phyloP scores from a whole-genome alignment of 1,140 invertebrate genomes.

The Halictus rubicundus region DNA sequence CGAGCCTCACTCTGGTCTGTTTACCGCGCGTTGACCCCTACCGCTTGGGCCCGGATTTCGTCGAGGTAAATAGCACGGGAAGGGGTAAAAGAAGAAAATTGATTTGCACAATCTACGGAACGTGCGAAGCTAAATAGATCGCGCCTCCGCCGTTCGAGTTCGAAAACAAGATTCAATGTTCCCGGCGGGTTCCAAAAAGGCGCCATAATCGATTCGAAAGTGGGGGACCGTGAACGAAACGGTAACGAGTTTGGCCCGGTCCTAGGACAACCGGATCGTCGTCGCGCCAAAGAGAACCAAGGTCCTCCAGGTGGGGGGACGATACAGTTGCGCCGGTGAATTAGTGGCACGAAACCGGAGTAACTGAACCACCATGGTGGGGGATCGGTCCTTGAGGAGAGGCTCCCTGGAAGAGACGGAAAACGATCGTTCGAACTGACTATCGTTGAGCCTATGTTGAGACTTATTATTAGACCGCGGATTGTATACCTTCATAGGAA shows the following conservation, averaged over 20 bases:
- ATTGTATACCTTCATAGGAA: too few species aligned
- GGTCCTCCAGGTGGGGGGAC: slow-evolving; percentile 55
- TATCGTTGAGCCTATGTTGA: too few species aligned
- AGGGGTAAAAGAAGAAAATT: too few species aligned
- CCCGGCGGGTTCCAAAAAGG: neutral
- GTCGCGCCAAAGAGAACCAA: slow-evolving; percentile 12
- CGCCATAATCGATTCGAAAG: neutral
- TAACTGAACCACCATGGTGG: slow-evolving; percentile 27
- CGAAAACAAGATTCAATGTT: neutral
- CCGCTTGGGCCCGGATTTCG: too few species aligned
- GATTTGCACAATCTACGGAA: too few species aligned
- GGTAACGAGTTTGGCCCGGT: slow-evolving; percentile 43
- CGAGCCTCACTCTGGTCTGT: too few species aligned
- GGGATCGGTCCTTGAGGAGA: too few species aligned
- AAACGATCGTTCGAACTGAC: too few species aligned
- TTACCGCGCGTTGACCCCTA: too few species aligned
- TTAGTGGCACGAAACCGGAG: slow-evolving; percentile 65
- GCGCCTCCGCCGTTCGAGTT: neutral
- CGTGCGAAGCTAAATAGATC: neutral
- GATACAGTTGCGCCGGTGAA: slow-evolving; percentile 72
- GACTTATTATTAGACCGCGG: too few species aligned
- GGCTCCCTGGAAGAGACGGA: too few species aligned
- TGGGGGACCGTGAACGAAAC: neutral
- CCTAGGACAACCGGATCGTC: slow-evolving; percentile 60
- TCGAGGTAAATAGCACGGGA: too few species aligned